Base-by-base conservation (phyloP, 2,797 vertebrate species). In the Odontamblyopus lacepedii region DNA sequence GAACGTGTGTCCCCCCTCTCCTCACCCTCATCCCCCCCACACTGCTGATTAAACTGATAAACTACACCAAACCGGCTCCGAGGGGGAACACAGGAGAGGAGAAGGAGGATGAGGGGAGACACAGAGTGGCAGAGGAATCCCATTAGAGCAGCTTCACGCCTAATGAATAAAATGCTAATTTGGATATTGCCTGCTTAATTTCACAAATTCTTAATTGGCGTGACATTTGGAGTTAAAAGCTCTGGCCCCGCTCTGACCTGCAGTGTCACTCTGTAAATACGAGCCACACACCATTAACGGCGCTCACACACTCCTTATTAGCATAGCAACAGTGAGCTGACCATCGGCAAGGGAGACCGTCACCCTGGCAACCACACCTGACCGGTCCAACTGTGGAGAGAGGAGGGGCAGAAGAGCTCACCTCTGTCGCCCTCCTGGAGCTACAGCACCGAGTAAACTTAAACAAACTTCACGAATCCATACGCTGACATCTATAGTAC, bases 291-390 rank as follows among this genome's bases (percentile, higher is more conserved):
- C 67, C 73, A 77, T 57, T 70, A 67, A 85, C 81, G 79, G 72
- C 69, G 16, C 65, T 89, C 85, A 87, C 80, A 74, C 78, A 32
- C 74, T 78, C 83, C 83, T 87, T 86, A 91, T 91, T 91, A 92
- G 89, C 90, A 92, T 92, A 90, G 84, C 85, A 90, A 88, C 90
- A 82, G 84, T 63, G 78, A 81, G 86, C 90, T 89, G 89, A 92
- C 92, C 89, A 82, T 89, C 87, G 86, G 18, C 75, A 70, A 79
- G 89, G 87, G 91, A 90, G 80, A 80, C 79, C 38, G 92, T 94
- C 91, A 90, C 92, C 90, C 83, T 78, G 91, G 91, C 92, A 93
- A 93, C 92, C 79, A 59, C 75, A 84, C 81, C 77, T 78, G 84
- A 83, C 76, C 82, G 35, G 88, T 84, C 82, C 82, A 80, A 77